Evolutionary conservation across 2,888 invertebrate species (phyloP).

Genomic region (Nemapogon koenigi): DNA sequence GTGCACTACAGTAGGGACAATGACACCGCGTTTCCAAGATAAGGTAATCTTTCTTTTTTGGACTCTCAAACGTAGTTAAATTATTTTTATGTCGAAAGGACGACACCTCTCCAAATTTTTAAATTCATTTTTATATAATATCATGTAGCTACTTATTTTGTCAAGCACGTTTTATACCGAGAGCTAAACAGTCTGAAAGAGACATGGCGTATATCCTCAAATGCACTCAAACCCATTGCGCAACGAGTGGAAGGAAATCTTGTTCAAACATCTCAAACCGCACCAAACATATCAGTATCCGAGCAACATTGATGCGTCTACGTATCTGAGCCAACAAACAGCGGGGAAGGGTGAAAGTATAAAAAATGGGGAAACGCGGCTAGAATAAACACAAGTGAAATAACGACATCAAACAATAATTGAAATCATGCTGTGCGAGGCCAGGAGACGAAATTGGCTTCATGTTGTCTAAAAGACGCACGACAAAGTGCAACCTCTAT

Average conservation of each 20-base stretch:
- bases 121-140: no score
- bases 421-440: constrained; percentile 44
- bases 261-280: constrained; percentile 43
- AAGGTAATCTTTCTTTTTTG: no score
- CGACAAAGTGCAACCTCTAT: no score
- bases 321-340: constrained; percentile 46
- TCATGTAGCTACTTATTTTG: no score
- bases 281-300: constrained; percentile 55
- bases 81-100: no score
- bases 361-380: constrained; percentile 49
- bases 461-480: constrained; percentile 28
- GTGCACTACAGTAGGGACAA: no score
- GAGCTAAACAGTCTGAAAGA: no score
- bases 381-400: constrained; percentile 58
- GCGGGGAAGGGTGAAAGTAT: constrained; percentile 45
- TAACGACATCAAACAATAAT: constrained; percentile 61
- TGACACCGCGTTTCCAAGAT: no score
- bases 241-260: constrained; percentile 29
- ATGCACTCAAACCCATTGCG: constrained; percentile 39
- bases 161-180: no score
- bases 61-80: no score
- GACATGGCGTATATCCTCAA: no score
- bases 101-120: no score
- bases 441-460: constrained; percentile 24
- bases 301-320: constrained; percentile 21